A percentile compares a stretch with the other conserved stretches of the same genome.
Evolutionary conservation across 2,113 vertebrate genomes (phyloP).

Genomic region (Nycticorax nycticorax): DNA sequence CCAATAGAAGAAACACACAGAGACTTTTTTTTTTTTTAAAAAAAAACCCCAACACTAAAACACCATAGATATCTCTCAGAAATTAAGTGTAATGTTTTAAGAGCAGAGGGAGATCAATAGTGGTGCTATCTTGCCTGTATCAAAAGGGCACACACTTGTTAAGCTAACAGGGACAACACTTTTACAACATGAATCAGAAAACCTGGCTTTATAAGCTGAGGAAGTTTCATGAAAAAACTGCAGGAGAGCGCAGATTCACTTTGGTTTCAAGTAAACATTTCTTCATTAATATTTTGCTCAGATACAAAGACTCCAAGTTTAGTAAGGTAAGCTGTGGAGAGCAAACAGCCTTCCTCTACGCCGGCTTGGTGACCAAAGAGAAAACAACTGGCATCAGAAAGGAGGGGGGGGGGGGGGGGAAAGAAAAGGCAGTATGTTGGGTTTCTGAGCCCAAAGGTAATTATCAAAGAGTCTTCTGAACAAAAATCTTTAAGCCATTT

Average conservation of each 20-base stretch:
- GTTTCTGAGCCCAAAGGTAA: background rate
- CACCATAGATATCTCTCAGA: background rate
- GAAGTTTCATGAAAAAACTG: background rate
- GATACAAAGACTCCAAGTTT: background rate
- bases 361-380: background rate
- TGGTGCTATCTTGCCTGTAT: background rate
- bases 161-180: background rate
- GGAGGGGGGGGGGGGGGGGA: no score
- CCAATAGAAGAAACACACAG: background rate
- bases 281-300: background rate
- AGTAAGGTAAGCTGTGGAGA: background rate
- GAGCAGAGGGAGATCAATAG: background rate
- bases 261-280: background rate
- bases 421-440: background rate
- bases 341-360: background rate
- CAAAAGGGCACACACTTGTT: background rate
- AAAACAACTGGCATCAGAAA: background rate
- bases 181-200: background rate
- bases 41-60: background rate
- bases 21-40: background rate
- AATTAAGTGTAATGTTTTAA: background rate
- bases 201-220: background rate
- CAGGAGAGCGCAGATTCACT: background rate
- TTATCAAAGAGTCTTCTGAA: background rate
- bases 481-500: background rate